Percentiles rank a stretch among this genome's conserved stretches.
Evolutionary conservation across 2,888 invertebrate species (phyloP).

Genomic region (Neoascia interrupta): DNA sequence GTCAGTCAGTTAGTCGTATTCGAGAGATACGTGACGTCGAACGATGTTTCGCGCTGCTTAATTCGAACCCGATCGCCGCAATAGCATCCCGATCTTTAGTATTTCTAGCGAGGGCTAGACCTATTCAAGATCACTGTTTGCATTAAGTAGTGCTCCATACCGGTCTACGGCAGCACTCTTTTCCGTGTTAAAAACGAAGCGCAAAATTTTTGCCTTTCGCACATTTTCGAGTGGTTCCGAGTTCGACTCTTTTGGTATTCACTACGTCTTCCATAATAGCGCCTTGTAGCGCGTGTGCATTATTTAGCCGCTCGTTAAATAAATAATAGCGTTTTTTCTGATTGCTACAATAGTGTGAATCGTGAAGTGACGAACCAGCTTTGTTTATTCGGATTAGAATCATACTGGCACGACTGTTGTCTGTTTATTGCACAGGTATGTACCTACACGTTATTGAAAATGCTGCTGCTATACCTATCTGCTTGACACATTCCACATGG

Average conservation of each 20-base stretch:
- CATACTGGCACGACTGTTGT: constrained; percentile 6
- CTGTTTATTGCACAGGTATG: constrained; percentile 10
- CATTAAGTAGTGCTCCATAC: not conserved
- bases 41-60: constrained; percentile 46
- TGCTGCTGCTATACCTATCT: too few species aligned
- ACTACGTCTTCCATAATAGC: not conserved
- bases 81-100: too few species aligned
- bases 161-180: not conserved
- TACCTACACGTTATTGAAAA: not conserved
- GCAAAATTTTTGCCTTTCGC: not conserved
- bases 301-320: constrained; percentile 25
- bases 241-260: not conserved
- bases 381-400: constrained; percentile 28
- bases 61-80: not conserved
- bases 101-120: constrained; percentile 14
- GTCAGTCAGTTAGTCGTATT: too few species aligned
- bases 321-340: not conserved
- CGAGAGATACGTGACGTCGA: constrained; percentile 61
- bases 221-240: not conserved
- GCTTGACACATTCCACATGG: constrained; percentile 30
- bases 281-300: constrained; percentile 22
- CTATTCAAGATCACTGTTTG: constrained; percentile 9
- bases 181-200: not conserved
- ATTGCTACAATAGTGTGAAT: constrained; percentile 21
- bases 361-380: constrained; percentile 11